Evolutionary conservation across 2,797 vertebrate species (phyloP).

Genomic region (Anolis apletophallus): DNA sequence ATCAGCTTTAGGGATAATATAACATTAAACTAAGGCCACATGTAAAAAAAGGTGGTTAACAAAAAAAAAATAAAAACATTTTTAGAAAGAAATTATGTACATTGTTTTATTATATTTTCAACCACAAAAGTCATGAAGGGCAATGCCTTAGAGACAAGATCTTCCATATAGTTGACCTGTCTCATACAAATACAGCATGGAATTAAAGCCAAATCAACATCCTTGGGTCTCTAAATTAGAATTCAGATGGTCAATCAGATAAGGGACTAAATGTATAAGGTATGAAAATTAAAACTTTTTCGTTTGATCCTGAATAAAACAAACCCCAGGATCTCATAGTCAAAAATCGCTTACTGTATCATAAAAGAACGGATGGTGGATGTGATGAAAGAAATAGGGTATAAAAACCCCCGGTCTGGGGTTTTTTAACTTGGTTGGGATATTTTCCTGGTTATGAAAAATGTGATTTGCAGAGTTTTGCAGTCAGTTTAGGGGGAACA

Average conservation of each 20-base stretch:
- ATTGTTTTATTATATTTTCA: not conserved
- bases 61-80: not conserved
- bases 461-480: too few relatives aligned
- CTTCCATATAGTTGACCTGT: not conserved
- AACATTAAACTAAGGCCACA: not conserved
- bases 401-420: too few relatives aligned
- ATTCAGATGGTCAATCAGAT: not conserved
- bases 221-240: not conserved
- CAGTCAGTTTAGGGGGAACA: too few relatives aligned
- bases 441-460: too few relatives aligned
- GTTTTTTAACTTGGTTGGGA: not conserved
- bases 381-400: not conserved
- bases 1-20: not conserved
- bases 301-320: too few relatives aligned
- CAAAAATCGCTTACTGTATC: too few relatives aligned
- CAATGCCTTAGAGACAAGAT: not conserved
- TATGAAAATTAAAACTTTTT: not conserved
- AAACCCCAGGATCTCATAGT: not conserved
- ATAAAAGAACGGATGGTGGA: too few relatives aligned
- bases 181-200: not conserved
- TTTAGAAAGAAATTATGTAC: not conserved
- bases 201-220: not conserved
- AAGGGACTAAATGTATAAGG: not conserved
- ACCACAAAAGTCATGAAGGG: constrained; percentile 6
- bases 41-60: constrained; percentile 6